Base-by-base conservation (phyloP, 2,797 vertebrate species). In the Argya squamiceps region DNA sequence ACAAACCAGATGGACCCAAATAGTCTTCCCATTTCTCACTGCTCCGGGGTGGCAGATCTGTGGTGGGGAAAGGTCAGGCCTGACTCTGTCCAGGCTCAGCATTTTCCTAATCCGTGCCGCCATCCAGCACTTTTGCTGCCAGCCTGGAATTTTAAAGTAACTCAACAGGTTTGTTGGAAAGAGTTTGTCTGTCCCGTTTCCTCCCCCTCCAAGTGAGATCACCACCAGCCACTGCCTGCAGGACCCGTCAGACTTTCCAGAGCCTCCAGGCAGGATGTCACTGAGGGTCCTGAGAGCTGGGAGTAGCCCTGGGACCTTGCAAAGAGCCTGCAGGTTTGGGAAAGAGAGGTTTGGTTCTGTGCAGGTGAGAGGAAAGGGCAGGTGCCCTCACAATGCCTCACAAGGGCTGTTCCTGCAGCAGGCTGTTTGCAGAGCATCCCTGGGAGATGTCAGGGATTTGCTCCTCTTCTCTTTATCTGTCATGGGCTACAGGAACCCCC, bases 141-240 rank as follows among this genome's bases (percentile, higher is more conserved):
- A 96, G 95, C 85, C 88, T 94, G 96, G 96, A 96, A 95, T 96
- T 95, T 96, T 94, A 93, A 96, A 97, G 93, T 96, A 96, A 96
- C 96, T 97, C 91, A 89, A 94, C 95, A 96, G 96, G 96, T 97
- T 96, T 78, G 84, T n/a, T 96, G 96, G 96, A 96, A 96, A 93
- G 89, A 88, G 69, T 91, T 86, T 95, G 93, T 93, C 96, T 95
- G 91, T 85, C 87, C 95, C 6, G 10, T 88, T 94, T 93, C 95
- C 96, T 96, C 95, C 93, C 92, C 88, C 91, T 93, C 71, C 71
- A 80, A 95, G 92, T 92, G 94, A 97, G 96, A 91, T 96, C 96
- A 97, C 89, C 84, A 34, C 27, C 96, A 95, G 69, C 87, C 79
- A 1, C 73, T 96, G 96, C 87, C 92, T 92, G 92, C 10, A 6